phyloP scores from a whole-genome alignment of 2,797 vertebrate genomes.

The Dallia pectoralis region DNA sequence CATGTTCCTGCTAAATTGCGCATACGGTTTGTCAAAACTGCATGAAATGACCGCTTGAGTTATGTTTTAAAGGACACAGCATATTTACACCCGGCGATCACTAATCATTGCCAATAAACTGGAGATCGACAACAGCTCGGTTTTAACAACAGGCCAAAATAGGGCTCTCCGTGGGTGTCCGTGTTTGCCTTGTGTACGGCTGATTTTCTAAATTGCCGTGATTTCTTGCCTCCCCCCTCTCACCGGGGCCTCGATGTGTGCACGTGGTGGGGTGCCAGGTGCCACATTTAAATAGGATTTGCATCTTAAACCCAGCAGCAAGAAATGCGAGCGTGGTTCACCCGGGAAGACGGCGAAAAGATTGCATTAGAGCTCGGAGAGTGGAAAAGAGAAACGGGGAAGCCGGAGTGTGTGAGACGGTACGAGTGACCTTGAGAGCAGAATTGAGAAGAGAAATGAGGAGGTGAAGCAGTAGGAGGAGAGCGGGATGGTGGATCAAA shows the following conservation, averaged over 20 bases:
- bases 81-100: too few relatives aligned
- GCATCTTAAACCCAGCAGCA: conserved; percentile 54
- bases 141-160: too few relatives aligned
- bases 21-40: too few relatives aligned
- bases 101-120: too few relatives aligned
- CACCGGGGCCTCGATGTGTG: background rate
- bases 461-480: background rate
- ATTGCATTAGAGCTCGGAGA: conserved; percentile 35
- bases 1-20: too few relatives aligned
- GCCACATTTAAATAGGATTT: conserved; percentile 68
- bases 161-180: background rate
- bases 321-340: conserved; percentile 33
- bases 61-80: too few relatives aligned
- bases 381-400: background rate
- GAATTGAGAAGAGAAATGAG: conserved; percentile 32
- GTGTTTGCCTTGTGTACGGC: conserved; percentile 15
- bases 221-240: conserved; percentile 41
- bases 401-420: background rate
- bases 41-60: too few relatives aligned
- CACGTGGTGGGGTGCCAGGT: conserved; percentile 40
- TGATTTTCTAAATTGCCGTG: conserved; percentile 54
- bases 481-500: conserved; percentile 34
- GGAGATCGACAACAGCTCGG: too few relatives aligned
- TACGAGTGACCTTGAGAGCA: conserved; percentile 54
- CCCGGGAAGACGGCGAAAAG: conserved; percentile 40